Conservation (phyloP, 2,113 vertebrate species). For the Erythrocercus mccallii region DNA sequence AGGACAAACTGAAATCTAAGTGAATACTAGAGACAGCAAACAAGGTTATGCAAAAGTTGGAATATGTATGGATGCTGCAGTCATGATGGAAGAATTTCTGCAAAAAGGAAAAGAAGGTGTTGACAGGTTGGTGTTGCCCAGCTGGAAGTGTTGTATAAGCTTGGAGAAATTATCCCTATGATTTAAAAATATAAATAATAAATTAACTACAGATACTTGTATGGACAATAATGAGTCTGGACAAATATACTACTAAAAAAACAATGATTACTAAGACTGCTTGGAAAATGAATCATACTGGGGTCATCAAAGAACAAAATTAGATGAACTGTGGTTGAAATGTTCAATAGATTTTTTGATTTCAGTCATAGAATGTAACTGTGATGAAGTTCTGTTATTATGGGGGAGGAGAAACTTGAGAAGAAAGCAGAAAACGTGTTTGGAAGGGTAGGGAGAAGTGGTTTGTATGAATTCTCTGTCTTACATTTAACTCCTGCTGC, state of each 20-base stretch:
- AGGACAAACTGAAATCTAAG: neutral
- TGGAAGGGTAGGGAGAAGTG: neutral
- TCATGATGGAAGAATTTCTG: neutral
- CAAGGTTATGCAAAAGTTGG: neutral
- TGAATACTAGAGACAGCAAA: neutral
- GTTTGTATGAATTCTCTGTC: neutral
- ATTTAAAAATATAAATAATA: conserved; percentile 7
- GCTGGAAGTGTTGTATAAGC: neutral
- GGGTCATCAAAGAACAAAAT: neutral
- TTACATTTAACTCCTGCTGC: neutral
- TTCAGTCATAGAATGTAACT: neutral
- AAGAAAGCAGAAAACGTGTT: neutral
- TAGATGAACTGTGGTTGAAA: neutral
- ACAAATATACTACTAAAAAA: neutral
- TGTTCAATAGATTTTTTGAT: neutral
- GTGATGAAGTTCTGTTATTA: neutral
- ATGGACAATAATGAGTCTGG: neutral
- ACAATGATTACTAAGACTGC: neutral
- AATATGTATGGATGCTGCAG: neutral
- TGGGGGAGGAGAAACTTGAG: neutral
- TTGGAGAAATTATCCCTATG: neutral
- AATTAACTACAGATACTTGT: neutral
- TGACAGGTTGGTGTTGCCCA: conserved; percentile 10
- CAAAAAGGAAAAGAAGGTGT: neutral
- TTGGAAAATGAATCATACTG: neutral